Evolutionary conservation across 2,888 invertebrate species (phyloP).

Genomic region (Phaedon cochleariae): DNA sequence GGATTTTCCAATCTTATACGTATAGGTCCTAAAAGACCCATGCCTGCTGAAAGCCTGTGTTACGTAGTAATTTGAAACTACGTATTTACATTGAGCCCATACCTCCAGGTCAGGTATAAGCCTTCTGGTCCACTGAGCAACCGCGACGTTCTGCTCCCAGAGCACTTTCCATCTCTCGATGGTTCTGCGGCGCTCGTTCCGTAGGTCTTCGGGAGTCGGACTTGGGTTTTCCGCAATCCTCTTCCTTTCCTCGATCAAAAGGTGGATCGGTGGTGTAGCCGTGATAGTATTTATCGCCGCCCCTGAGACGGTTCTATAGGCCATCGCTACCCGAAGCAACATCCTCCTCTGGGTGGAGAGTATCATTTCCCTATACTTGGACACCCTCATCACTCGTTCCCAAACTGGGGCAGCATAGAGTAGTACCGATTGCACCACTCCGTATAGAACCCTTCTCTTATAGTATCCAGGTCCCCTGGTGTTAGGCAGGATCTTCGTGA

Average conservation of each 20-base stretch:
- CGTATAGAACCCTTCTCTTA: conserved; percentile 20
- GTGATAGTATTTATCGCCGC: conserved; percentile 26
- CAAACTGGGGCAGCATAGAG: conserved; percentile 20
- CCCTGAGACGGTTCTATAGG: conserved; percentile 30
- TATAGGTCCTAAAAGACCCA: background rate
- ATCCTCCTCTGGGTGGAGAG: conserved; percentile 14
- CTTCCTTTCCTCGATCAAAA: conserved; percentile 27
- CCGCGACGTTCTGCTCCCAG: background rate
- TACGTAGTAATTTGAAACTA: background rate
- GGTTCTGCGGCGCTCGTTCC: background rate
- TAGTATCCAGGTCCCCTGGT: conserved; percentile 12
- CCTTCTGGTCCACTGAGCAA: conserved; percentile 17
- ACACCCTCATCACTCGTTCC: conserved; percentile 6
- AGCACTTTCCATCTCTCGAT: conserved; percentile 9
- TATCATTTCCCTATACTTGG: conserved; percentile 17
- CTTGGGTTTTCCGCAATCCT: background rate
- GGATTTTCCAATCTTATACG: background rate
- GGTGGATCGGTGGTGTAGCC: conserved; percentile 27
- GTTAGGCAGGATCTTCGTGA: conserved; percentile 25
- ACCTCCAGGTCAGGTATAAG: background rate
- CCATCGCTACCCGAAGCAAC: background rate
- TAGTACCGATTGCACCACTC: conserved; percentile 17
- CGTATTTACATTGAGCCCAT: background rate
- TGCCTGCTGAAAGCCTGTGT: conserved; percentile 1
- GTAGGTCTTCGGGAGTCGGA: background rate